Evolutionary conservation across 2,888 invertebrate genomes (phyloP), one percentile per base, ranked within the genome.

Genomic region (Drepana falcataria): DNA sequence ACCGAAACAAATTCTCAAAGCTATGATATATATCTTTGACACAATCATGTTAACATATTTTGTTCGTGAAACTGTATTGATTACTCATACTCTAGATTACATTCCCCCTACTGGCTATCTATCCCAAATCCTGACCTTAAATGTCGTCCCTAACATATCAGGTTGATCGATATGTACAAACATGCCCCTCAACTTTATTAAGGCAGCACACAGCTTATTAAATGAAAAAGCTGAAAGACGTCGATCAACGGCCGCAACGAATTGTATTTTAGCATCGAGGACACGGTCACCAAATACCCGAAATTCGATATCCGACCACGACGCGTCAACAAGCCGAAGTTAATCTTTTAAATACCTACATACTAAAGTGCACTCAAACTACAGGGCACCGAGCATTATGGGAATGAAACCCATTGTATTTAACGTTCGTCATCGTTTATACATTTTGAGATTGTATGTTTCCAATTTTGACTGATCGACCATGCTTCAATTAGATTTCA

Each of bases 291-390:
- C 72, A 75, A 65, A 73, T 70, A 74, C 73, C 77, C 79, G 83
- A 83, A 85, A 86, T 80, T 77, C 83, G 83, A 89, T 85, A 86
- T 83, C 82, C 75, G 77, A 74, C 77, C 82, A 78, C 80, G 79
- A 82, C 83, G 77, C 87, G 85, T 85, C 87, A 88, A 89, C 89
- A 85, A 87, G 85, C 81, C 85, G 80, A 71, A 83, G 82, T 86
- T 88, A 88, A 88, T 89, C 83, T 79, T 83, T 87, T 85, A 81
- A 86, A 85, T 85, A n/a, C n/a, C n/a, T n/a, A 82, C 80, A 78
- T 80, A 77, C 77, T 70, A 44, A 44, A 6, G 9, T 44, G 44
- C 44, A 44, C 44, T 44, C 44, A 44, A 44, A 44, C 44, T 44
- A 9, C 44, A 44, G 9, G 44, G 44, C 44, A 44, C 44, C 44